Base-by-base conservation (phyloP, 2,113 vertebrate genomes). In the Nothoprocta perdicaria region DNA sequence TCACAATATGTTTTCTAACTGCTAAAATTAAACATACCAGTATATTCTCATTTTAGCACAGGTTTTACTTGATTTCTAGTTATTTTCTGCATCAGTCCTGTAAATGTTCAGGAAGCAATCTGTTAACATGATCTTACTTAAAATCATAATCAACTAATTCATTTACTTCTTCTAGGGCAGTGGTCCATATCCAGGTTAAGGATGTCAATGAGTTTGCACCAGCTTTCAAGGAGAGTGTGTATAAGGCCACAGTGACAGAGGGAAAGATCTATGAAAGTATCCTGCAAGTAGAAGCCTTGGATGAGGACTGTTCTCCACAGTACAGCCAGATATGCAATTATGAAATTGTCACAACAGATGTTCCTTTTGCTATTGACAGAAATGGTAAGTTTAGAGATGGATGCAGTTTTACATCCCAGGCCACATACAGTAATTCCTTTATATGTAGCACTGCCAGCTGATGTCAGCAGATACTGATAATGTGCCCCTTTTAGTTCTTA, bases 321-420 rank as follows among this genome's bases (percentile, higher is more conserved):
- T 99, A 98, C 92, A 99, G 99, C 97, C 99, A 99, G 97, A 99
- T 99, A 95, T 99, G 99, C 96, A 99, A 98, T 96, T 99, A 99
- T 35, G 98, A 99, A 96, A 99, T 99, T 48, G 97, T 98, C 94
- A 99, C 98, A 4, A 85, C 97, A 2, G 98, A 98, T 26, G 98
- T 98, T 31, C 99, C 99, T 65, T 99, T 99, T 75, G 99, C 99
- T 50, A 99, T 99, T 8, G 99, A 99, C 96, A 99, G 98, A 96
- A 99, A 99, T 0, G 99, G 99, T 99, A 88, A 98, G 98, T 98
- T 35, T 50, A 67, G 55, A 29, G 41, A 61, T 65, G 41, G 15
- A 38, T 11, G 43, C 23, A 65, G 4, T 35, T 79, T 7, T 31
- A 16, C 52, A 41, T n/a, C 69, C 22, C 69, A 33, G 6, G n/a